Evolutionary conservation across 2,888 invertebrate genomes (phyloP).

Genomic region (Julus scanicus): DNA sequence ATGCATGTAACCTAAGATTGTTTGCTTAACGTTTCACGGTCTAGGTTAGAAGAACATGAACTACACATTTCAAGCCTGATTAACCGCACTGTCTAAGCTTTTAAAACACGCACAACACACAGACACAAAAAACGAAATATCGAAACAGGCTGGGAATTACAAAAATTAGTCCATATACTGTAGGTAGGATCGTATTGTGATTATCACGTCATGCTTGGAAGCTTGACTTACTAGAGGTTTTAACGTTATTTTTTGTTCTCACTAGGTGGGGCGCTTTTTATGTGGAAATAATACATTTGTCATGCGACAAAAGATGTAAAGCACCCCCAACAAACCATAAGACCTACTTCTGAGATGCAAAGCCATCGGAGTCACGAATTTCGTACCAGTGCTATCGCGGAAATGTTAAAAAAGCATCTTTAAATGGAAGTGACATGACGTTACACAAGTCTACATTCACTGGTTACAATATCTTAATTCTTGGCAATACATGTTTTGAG

Average conservation of each 20-base stretch:
- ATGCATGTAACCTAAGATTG: not conserved
- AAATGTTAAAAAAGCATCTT: not conserved
- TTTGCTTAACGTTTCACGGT: slow-evolving; percentile 16
- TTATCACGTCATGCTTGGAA: slow-evolving; percentile 7
- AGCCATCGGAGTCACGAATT: not conserved
- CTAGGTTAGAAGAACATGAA: slow-evolving; percentile 42
- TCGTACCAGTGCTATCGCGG: not conserved
- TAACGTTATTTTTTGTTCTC: not conserved
- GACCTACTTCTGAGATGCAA: slow-evolving; percentile 25
- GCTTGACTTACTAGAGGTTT: slow-evolving; percentile 1
- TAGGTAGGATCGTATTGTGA: slow-evolving; percentile 10
- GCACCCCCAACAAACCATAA: slow-evolving; percentile 4
- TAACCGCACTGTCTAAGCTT: not conserved
- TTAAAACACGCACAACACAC: not conserved
- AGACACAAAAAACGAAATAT: not conserved
- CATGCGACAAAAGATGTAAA: slow-evolving; percentile 6
- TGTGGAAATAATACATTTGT: slow-evolving; percentile 29
- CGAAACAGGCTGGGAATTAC: slow-evolving; percentile 3
- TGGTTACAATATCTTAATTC: no score
- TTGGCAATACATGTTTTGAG: no score
- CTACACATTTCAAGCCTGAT: slow-evolving; percentile 16
- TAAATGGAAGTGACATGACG: not conserved
- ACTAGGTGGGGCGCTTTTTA: slow-evolving; percentile 8
- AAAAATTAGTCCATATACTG: slow-evolving; percentile 7
- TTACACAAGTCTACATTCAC: not conserved